Conservation (phyloP, 2,797 vertebrate species). For the Halcyon smyrnensis region DNA sequence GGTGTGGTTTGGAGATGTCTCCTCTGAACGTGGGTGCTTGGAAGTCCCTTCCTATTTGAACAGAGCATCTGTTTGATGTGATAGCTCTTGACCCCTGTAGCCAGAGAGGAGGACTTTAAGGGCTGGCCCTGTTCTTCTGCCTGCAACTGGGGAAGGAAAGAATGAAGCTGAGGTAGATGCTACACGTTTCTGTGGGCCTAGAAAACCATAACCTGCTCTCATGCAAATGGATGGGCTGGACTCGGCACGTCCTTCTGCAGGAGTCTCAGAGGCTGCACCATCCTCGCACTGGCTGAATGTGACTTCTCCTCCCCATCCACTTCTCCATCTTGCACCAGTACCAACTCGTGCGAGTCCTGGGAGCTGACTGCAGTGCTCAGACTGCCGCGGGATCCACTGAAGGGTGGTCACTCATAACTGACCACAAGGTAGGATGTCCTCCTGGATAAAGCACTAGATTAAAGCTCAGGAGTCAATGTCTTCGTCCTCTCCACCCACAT, state of each 20-base stretch:
- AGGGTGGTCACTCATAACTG: accelerated
- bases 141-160: background rate
- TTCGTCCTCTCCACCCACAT: background rate
- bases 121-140: background rate
- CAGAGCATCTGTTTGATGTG: background rate
- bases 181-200: background rate
- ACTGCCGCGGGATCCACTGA: background rate
- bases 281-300: background rate
- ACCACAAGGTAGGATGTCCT: background rate
- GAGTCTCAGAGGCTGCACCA: background rate
- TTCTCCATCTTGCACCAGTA: background rate
- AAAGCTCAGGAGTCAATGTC: background rate
- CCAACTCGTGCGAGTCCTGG: accelerated
- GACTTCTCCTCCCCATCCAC: background rate
- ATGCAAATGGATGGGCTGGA: background rate
- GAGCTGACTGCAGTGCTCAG: background rate
- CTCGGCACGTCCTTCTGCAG: background rate
- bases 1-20: constrained; percentile 36
- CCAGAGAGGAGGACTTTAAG: background rate
- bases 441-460: background rate
- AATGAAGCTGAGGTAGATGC: background rate
- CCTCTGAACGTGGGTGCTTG: background rate
- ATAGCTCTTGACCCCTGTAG: background rate
- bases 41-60: background rate
- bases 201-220: background rate